These are phyloP conservation scores for Caprella mutica DNA, from an alignment of 2,888 invertebrate genomes.

Conservation along the genomic window DNA sequence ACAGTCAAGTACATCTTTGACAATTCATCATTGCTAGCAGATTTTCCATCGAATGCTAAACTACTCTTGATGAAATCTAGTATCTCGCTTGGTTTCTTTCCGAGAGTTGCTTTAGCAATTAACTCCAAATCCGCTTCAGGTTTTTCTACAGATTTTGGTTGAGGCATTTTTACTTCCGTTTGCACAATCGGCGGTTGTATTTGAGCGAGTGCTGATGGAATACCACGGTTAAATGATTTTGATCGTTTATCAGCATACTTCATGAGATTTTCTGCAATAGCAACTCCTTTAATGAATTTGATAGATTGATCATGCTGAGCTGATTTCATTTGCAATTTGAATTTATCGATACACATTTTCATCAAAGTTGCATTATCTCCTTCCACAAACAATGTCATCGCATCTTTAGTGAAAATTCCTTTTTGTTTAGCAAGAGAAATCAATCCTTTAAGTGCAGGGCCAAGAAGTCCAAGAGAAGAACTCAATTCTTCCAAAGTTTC, in stretches of 20 bases:
- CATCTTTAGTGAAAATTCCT: background rate
- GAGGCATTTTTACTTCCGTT: too few species aligned
- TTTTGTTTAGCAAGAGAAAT: background rate
- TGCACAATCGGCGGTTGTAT: too few species aligned
- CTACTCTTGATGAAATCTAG: constrained; percentile 7
- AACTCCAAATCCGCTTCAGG: constrained; percentile 1
- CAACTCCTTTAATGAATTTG: background rate
- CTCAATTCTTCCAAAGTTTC: background rate
- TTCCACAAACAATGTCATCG: background rate
- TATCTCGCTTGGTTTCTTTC: constrained; percentile 5
- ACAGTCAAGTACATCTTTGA: background rate
- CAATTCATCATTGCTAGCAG: constrained; percentile 4
- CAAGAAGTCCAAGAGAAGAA: background rate
- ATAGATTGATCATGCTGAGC: background rate
- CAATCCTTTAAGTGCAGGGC: background rate
- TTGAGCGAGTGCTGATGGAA: too few species aligned
- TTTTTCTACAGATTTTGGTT: too few species aligned
- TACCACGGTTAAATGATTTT: too few species aligned
- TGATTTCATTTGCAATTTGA: background rate
- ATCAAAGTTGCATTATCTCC: background rate
- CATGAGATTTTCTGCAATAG: background rate
- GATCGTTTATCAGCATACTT: background rate
- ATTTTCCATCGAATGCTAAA: constrained; percentile 2
- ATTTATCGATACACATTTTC: constrained; percentile 4
- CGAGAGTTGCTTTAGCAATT: background rate